A percentile compares a stretch with the other conserved stretches of the same genome.
Conservation (phyloP, 2,113 vertebrate genomes). For the Seriola quinqueradiata region DNA sequence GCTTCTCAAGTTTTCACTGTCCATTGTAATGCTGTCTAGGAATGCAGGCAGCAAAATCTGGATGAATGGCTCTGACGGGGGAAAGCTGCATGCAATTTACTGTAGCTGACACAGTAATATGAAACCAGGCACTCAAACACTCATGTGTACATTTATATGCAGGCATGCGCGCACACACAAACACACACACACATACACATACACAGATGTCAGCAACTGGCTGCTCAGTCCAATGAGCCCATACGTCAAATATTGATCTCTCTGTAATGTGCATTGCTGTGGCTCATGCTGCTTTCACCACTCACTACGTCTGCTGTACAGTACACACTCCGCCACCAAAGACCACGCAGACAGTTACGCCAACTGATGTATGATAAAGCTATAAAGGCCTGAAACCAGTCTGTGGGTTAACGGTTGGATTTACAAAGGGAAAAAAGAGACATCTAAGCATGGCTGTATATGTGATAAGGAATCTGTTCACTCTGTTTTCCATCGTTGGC, state of each 20-base stretch:
- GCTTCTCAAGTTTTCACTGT: constrained; percentile 73
- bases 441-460: not conserved
- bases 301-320: not conserved
- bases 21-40: constrained; percentile 70
- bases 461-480: not conserved
- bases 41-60: constrained; percentile 68
- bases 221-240: constrained; percentile 29
- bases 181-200: constrained; percentile 12
- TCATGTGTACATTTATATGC: constrained; percentile 73
- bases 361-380: not conserved
- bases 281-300: not conserved
- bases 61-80: constrained; percentile 71
- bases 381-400: not conserved
- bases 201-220: constrained; percentile 7
- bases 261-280: constrained; percentile 30
- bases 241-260: constrained; percentile 62
- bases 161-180: constrained; percentile 35
- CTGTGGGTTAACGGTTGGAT: constrained; percentile 9
- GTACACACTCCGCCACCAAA: constrained; percentile 6
- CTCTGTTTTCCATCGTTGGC: not conserved
- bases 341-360: not conserved
- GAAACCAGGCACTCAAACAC: constrained; percentile 68
- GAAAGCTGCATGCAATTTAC: constrained; percentile 80
- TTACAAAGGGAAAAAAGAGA: not conserved
- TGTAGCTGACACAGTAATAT: constrained; percentile 77